Conservation (phyloP, 2,113 vertebrate species). For the Dendrocopos noguchii region DNA sequence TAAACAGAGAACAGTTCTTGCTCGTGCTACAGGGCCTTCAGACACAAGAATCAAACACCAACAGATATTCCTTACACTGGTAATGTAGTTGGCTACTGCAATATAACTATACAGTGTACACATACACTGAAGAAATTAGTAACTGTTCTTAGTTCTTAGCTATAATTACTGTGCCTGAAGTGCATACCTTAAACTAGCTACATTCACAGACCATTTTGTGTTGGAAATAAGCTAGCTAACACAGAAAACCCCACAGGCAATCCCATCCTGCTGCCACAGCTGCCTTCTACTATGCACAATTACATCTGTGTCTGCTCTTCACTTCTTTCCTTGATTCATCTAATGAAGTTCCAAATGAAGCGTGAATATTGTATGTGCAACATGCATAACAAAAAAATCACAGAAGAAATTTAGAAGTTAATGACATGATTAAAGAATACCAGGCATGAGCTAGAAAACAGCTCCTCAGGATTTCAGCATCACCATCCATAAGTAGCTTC, state of each 20-base stretch:
- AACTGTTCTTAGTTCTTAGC: background rate
- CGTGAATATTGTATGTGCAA: background rate
- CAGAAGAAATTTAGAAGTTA: background rate
- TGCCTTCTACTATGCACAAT: background rate
- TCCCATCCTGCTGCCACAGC: background rate
- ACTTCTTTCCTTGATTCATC: background rate
- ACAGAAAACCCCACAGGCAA: background rate
- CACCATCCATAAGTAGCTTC: background rate
- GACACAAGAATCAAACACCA: slow-evolving; percentile 6
- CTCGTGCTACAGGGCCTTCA: background rate
- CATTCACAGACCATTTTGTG: background rate
- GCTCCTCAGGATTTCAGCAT: background rate
- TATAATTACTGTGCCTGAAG: background rate
- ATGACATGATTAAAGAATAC: background rate
- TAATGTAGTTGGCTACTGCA: background rate
- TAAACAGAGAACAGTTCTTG: background rate
- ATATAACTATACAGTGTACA: background rate
- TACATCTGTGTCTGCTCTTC: background rate
- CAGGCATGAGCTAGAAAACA: background rate
- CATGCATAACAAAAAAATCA: background rate
- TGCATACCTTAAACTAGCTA: background rate
- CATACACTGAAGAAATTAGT: background rate
- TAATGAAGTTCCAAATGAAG: slow-evolving; percentile 1
- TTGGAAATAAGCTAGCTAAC: background rate
- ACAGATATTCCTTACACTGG: background rate